These are phyloP conservation scores for Lagenorhynchus albirostris DNA, from an alignment of 2,113 vertebrate genomes.

Conservation along the genomic window DNA sequence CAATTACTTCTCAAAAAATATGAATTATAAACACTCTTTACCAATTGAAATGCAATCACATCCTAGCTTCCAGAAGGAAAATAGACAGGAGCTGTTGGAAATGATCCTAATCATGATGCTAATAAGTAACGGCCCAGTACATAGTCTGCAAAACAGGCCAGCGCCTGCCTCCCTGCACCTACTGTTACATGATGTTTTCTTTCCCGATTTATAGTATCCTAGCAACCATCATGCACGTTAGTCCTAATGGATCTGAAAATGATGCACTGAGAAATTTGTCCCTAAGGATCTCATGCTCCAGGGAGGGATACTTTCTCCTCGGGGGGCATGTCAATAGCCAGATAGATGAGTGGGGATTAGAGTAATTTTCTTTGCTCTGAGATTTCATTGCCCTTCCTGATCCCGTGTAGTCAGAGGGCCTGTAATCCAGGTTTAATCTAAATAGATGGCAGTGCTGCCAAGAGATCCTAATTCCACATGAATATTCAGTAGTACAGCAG, in stretches of 20 bases:
- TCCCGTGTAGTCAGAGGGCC: not conserved
- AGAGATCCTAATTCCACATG: slow-evolving; percentile 71
- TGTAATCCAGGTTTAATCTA: slow-evolving; percentile 72
- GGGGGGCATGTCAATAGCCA: slow-evolving; percentile 66
- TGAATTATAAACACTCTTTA: slow-evolving; percentile 78
- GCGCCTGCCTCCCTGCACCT: slow-evolving; percentile 64
- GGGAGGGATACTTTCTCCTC: slow-evolving; percentile 73
- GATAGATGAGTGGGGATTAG: slow-evolving; percentile 63
- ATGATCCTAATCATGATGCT: slow-evolving; percentile 77
- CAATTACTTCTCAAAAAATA: slow-evolving; percentile 75
- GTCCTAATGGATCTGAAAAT: slow-evolving; percentile 80
- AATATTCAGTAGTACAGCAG: slow-evolving; percentile 67
- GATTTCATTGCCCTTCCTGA: slow-evolving; percentile 60
- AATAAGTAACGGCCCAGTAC: slow-evolving; percentile 77
- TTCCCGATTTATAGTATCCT: slow-evolving; percentile 81
- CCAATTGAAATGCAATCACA: slow-evolving; percentile 74
- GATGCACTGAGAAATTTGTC: slow-evolving; percentile 77
- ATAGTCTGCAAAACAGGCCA: slow-evolving; percentile 71
- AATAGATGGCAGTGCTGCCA: slow-evolving; percentile 69
- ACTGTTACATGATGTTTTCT: slow-evolving; percentile 78
- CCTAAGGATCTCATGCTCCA: slow-evolving; percentile 71
- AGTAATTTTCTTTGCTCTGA: slow-evolving; percentile 66
- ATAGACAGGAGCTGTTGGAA: slow-evolving; percentile 76
- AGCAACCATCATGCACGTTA: slow-evolving; percentile 80
- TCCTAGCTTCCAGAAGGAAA: slow-evolving; percentile 74